A percentile compares a stretch with the other conserved stretches of the same genome.
These are phyloP conservation scores for Coranthus polyacanthus DNA, from an alignment of 2,797 vertebrate species.

Conservation along the genomic window DNA sequence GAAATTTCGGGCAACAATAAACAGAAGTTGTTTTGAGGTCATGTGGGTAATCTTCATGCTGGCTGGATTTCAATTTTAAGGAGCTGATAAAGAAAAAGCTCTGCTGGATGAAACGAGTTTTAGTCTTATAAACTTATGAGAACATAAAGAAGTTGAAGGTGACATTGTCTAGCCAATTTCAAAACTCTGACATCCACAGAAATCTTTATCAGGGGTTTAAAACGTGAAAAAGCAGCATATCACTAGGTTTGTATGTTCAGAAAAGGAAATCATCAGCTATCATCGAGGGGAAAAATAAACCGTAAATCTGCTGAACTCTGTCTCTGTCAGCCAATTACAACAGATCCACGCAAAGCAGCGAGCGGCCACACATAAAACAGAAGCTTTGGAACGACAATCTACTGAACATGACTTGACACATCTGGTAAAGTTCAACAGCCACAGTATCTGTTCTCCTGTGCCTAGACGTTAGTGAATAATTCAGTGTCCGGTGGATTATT, in stretches of 20 bases:
- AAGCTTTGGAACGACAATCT: conserved; percentile 14
- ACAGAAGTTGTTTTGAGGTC: background rate
- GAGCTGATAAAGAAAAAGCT: too few species aligned
- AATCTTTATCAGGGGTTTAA: too few species aligned
- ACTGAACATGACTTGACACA: conserved; percentile 24
- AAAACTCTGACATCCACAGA: too few species aligned
- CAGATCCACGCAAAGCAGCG: conserved; percentile 14
- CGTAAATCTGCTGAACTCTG: too few species aligned
- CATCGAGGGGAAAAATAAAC: too few species aligned
- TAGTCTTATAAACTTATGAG: conserved; percentile 2
- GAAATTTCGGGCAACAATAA: conserved; percentile 25
- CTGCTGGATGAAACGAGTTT: background rate
- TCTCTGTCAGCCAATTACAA: conserved; percentile 5
- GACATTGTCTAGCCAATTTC: too few species aligned
- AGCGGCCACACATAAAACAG: too few species aligned
- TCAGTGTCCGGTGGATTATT: conserved; percentile 74
- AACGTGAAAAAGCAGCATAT: too few species aligned
- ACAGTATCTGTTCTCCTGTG: conserved; percentile 59
- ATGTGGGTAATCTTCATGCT: background rate
- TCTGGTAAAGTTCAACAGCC: conserved; percentile 40
- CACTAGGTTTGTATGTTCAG: too few species aligned
- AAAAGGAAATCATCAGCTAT: too few species aligned
- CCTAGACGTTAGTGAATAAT: conserved; percentile 70
- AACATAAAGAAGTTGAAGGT: too few species aligned
- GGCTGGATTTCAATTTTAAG: too few species aligned